Base-by-base conservation (phyloP, 2,888 invertebrate genomes). In the Agonopterix alstromeriana region DNA sequence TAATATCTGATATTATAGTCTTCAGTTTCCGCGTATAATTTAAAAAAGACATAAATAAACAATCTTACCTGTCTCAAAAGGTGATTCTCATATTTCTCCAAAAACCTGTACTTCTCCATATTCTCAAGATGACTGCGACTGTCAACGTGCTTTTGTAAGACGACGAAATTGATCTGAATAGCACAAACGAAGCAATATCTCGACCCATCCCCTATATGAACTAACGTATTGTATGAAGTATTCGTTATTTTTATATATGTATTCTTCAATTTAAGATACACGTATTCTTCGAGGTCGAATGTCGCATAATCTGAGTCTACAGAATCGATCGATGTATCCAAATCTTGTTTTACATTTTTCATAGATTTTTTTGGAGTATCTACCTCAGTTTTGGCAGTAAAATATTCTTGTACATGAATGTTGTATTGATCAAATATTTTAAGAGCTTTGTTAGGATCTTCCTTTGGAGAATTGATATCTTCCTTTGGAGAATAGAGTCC, bases 1-100 rank as follows among this genome's bases (percentile, higher is more conserved):
- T n/a, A n/a, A n/a, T n/a, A n/a, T n/a, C n/a, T n/a, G n/a, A n/a
- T n/a, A n/a, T n/a, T n/a, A n/a, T n/a, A n/a, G n/a, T n/a, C n/a
- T n/a, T n/a, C n/a, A n/a, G n/a, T n/a, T n/a, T n/a, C n/a, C n/a
- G n/a, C n/a, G n/a, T n/a, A n/a, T n/a, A n/a, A n/a, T n/a, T n/a
- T 48, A n/a, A 10, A 17, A 11, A 36, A 9, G 27, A 44, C 4
- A 7, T 12, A 43, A 36, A 10, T 35, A 40, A n/a, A n/a, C 4
- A 43, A 42, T 43, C 60, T 57, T 10, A 72, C 77, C 70, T 76
- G 76, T 51, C 76, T 54, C 2, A 76, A 50, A 9, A 73, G 52
- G 48, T 64, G 59, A 10, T 56, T 62, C 1, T 61, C 55, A 48
- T 63, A 67, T 47, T 65, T 58, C 42, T 64, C 56, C 44, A 75